A percentile compares a stretch with the other conserved stretches of the same genome.
Conservation (phyloP, 2,113 vertebrate species). For the Caloenas nicobarica region DNA sequence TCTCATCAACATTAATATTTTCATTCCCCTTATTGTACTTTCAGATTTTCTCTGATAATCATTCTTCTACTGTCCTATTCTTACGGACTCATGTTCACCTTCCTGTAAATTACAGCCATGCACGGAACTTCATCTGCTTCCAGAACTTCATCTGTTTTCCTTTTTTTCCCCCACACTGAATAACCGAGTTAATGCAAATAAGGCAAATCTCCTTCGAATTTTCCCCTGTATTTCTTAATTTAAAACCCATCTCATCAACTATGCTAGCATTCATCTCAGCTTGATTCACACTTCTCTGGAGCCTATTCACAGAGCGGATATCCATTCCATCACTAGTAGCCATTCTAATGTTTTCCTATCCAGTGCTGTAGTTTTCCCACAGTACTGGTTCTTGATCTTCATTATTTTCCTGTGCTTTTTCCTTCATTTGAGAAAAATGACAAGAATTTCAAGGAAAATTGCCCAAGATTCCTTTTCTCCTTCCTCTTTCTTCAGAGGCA, state of each 20-base stretch:
- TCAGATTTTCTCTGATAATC: conserved; percentile 19
- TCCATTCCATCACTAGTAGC: not conserved
- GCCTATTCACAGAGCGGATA: not conserved
- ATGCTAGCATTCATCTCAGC: not conserved
- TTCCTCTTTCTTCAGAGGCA: not conserved
- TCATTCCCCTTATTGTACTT: conserved; percentile 31
- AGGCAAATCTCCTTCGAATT: not conserved
- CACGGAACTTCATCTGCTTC: not conserved
- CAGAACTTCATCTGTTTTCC: not conserved
- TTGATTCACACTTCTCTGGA: not conserved
- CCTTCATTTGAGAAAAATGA: not conserved
- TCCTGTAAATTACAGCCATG: not conserved
- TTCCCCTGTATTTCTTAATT: not conserved
- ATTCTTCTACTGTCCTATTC: not conserved
- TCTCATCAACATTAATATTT: conserved; percentile 36
- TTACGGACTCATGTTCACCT: not conserved
- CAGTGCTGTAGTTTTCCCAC: not conserved
- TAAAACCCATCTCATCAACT: not conserved
- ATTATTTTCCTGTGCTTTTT: not conserved
- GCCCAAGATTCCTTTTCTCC: not conserved
- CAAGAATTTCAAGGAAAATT: not conserved
- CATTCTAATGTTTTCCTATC: not conserved
- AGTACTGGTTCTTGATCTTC: not conserved
- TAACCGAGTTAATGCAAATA: not conserved
- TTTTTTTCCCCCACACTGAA: not conserved